These are phyloP conservation scores for Clarias pachynema DNA, from an alignment of 2,797 vertebrate species.

Conservation along the genomic window DNA sequence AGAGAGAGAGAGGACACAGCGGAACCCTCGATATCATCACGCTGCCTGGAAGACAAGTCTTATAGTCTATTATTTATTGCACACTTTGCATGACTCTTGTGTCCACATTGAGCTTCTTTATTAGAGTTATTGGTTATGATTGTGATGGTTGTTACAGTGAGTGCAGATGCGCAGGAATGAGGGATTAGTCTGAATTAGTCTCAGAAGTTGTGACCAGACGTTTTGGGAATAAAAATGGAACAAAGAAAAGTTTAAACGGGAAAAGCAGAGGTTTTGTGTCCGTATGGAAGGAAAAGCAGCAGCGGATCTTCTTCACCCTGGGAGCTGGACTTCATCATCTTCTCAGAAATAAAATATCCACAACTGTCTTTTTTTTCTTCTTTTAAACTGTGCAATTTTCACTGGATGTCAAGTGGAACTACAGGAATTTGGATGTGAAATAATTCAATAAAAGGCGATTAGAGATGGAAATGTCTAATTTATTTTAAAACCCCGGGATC, in stretches of 20 bases:
- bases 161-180: slow-evolving; percentile 3
- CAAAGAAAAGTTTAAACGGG: slow-evolving; percentile 23
- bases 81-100: neutral
- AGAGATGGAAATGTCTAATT: slow-evolving; percentile 33
- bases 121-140: neutral
- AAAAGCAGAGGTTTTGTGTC: neutral
- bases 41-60: neutral
- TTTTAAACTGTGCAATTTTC: too few species aligned
- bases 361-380: neutral
- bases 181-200: slow-evolving; percentile 12
- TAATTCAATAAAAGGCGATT: slow-evolving; percentile 9
- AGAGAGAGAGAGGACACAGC: neutral
- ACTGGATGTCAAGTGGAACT: neutral
- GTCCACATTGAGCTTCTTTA: neutral
- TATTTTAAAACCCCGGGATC: slow-evolving; percentile 6
- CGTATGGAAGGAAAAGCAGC: neutral
- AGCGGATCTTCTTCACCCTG: neutral
- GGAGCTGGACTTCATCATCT: slow-evolving; percentile 19
- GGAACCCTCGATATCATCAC: neutral
- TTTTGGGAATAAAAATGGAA: slow-evolving; percentile 26
- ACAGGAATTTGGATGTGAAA: neutral
- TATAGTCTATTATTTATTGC: neutral
- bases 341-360: neutral
- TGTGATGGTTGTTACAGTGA: neutral
- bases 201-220: slow-evolving; percentile 17